phyloP scores from a whole-genome alignment of 1,140 invertebrate species.

The Colletes latitarsis region DNA sequence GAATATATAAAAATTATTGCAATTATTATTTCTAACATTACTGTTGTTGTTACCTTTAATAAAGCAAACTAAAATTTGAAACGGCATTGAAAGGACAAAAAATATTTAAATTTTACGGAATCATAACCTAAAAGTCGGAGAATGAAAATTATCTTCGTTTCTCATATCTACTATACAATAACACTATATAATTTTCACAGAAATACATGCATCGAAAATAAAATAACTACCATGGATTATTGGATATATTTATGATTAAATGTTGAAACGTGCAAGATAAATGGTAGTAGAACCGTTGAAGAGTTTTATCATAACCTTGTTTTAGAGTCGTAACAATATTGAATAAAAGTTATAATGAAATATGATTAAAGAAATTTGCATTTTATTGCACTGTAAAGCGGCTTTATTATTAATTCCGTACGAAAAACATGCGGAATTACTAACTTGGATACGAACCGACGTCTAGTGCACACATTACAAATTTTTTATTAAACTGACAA shows the following conservation, averaged over 20 bases:
- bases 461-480: slow-evolving; percentile 36
- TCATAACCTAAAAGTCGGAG: slow-evolving; percentile 58
- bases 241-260: slow-evolving; percentile 18
- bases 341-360: not conserved
- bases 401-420: slow-evolving; percentile 17
- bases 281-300: slow-evolving; percentile 2
- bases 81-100: not conserved
- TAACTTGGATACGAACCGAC: slow-evolving; percentile 31
- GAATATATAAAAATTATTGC: not conserved
- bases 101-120: slow-evolving; percentile 19
- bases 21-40: not conserved
- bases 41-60: not conserved
- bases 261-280: slow-evolving; percentile 9
- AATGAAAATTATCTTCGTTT: slow-evolving; percentile 27
- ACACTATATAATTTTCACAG: not conserved
- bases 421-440: slow-evolving; percentile 35
- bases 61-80: not conserved
- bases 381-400: not conserved
- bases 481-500: slow-evolving; percentile 48
- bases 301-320: slow-evolving; percentile 44
- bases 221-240: not conserved
- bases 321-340: slow-evolving; percentile 1
- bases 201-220: not conserved
- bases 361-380: not conserved
- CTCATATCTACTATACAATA: not conserved